Base-by-base conservation (phyloP, 2,113 vertebrate genomes). In the Entomyzon cyanotis region DNA sequence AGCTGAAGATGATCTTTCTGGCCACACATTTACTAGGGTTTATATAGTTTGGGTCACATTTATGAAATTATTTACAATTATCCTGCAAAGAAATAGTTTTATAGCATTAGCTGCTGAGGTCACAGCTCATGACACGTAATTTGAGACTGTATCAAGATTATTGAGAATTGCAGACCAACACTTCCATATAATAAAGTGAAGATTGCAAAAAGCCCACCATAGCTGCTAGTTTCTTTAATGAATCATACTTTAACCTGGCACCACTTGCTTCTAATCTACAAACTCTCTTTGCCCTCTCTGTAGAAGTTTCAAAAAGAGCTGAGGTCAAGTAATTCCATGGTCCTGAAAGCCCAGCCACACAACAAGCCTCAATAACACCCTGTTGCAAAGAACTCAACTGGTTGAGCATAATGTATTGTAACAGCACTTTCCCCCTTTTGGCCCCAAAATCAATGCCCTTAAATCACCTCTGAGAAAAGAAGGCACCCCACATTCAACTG, bases 141-240 rank as follows among this genome's bases (percentile, higher is more conserved):
- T 89, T 94, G 70, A 93, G 84, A 53, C 15, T 53, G 5, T 33
- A 50, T 42, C 2, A 27, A 89, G 53, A 74, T 59, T 67, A 91
- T 33, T 39, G 62, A 90, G 81, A 84, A 28, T 2, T 77, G 58
- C 21, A 94, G 73, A 65, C 33, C 20, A 4, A 41, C 16, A 68
- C 33, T 79, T 85, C 28, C 56, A 83, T 74, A 87, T 83, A 93
- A 90, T 78, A 74, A 86, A 92, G 71, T 39, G 63, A 96, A 74
- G 79, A 65, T 12, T 92, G 49, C 49, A 88, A 62, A 81, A 95
- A 91, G 30, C 33, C 78, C 5, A 8, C 52, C 23, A 6, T 53
- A 84, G 84, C 35, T 64, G 37, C 55, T 63, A 35, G 23, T 24
- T 96, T 79, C 63, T 67, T 91, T 58, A 91, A 53, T 52, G 59